Evolutionary conservation across 2,797 vertebrate genomes (phyloP).

Genomic region (Urocyon cinereoargenteus): DNA sequence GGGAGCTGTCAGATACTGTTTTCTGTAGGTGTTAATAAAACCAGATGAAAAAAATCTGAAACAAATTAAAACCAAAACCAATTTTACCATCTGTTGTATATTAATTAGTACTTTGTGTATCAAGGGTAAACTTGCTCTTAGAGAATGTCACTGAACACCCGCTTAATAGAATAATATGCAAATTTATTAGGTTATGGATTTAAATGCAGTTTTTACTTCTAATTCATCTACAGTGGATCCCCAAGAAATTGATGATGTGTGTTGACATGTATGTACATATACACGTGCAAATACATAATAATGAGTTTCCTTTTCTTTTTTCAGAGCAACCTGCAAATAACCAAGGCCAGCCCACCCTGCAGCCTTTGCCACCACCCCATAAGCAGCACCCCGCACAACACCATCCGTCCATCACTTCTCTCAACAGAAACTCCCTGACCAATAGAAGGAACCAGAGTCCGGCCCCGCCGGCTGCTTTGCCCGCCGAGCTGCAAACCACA

Average conservation of each 20-base stretch:
- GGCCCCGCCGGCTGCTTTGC: conserved; percentile 96
- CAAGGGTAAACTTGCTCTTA: conserved; percentile 90
- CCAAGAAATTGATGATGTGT: conserved; percentile 42
- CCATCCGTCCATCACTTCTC: conserved; percentile 97
- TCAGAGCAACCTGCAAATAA: conserved; percentile 95
- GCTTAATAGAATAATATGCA: conserved; percentile 89
- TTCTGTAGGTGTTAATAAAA: conserved; percentile 91
- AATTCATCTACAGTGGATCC: conserved; percentile 54
- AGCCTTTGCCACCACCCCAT: conserved; percentile 95
- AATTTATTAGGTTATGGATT: conserved; percentile 82
- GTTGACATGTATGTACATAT: background rate
- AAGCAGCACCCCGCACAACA: conserved; percentile 92
- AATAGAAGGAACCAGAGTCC: conserved; percentile 98
- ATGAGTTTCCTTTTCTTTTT: conserved; percentile 77
- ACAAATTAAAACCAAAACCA: conserved; percentile 90
- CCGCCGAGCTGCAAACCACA: conserved; percentile 99
- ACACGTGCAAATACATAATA: background rate
- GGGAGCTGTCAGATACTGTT: conserved; percentile 88
- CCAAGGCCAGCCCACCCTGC: conserved; percentile 95
- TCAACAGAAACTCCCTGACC: conserved; percentile 98
- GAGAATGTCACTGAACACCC: conserved; percentile 88
- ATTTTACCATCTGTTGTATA: conserved; percentile 92
- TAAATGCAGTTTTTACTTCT: conserved; percentile 81
- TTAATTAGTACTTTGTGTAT: conserved; percentile 89
- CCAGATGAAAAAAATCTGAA: conserved; percentile 85